These are phyloP conservation scores for Odontophorus gujanensis DNA, from an alignment of 2,113 vertebrate genomes.

Conservation along the genomic window DNA sequence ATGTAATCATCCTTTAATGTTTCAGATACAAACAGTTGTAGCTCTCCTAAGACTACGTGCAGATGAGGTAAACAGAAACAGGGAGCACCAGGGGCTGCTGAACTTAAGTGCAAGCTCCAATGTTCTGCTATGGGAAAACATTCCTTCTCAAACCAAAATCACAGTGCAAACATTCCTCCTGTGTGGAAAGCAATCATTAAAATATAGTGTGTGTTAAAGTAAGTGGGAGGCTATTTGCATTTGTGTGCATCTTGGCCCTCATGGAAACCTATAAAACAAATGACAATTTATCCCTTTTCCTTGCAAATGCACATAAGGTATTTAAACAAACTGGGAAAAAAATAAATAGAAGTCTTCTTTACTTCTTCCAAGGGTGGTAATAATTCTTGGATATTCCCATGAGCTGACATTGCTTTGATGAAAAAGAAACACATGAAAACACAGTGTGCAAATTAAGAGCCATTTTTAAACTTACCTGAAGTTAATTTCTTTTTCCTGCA, in stretches of 20 bases:
- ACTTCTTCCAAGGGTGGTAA: not conserved
- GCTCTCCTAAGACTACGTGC: not conserved
- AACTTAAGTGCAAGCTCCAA: not conserved
- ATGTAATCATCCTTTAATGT: not conserved
- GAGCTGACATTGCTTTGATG: not conserved
- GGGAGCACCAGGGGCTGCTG: not conserved
- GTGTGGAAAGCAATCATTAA: not conserved
- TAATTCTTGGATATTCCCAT: not conserved
- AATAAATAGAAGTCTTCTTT: too few relatives aligned
- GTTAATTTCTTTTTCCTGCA: not conserved
- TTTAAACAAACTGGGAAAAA: not conserved
- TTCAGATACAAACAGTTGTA: not conserved
- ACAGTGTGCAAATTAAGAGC: not conserved
- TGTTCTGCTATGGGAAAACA: not conserved
- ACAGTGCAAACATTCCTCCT: not conserved
- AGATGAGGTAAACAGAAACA: not conserved
- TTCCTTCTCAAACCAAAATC: not conserved
- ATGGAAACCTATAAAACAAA: not conserved
- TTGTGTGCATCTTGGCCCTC: accelerated
- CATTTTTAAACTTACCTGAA: slow-evolving; percentile 35
- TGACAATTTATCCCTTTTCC: not conserved
- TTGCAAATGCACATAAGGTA: not conserved
- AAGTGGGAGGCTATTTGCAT: not conserved
- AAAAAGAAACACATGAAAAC: not conserved
- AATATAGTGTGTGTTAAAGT: not conserved